Base-by-base conservation (phyloP, 1,140 invertebrate genomes). In the Lucilia sericata region DNA sequence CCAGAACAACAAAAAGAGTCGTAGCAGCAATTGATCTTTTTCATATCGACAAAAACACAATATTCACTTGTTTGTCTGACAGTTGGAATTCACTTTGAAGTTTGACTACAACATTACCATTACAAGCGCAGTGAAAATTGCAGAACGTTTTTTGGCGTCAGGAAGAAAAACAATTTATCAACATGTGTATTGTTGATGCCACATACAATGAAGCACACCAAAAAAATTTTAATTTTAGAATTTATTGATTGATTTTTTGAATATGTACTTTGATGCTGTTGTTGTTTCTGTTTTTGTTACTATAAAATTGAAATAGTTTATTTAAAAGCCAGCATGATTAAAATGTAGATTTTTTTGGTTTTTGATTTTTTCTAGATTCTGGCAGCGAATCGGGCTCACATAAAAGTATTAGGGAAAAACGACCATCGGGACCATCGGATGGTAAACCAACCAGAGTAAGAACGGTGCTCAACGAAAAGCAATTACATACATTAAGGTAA, bases 391-490 rank as follows among this genome's bases (percentile, higher is more conserved):
- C 95, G 81, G 96, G 96, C 36, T 96, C 96, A 13, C 95, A 96
- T 88, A 96, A 96, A 91, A 95, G 95, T 86, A 93, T 94, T 85
- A 93, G 94, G 51, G 92, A 92, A 70, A 93, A 92, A 87, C 91
- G 92, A 88, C 93, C 87, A 88, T 93, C 92, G 88, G 94, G 88
- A 91, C 94, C 91, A 49, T 94, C 95, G 49, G 96, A 97, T 91
- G 96, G 97, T n/a, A 99, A 99, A 91, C 98, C 98, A 0, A 99
- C 99, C 5, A 92, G 99, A 86, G 98, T 99, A 5, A 94, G 99
- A 82, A 99, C 98, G 1, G 99, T 99, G 2, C 94, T 99, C 5
- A 99, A 99, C 91, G 99, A 99, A 91, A 99, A 99, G 91, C 99
- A 99, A 91, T 93, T 99, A 86, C 98, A 99, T 92, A 99, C 98